Evolutionary conservation across 2,888 invertebrate species (phyloP).

Genomic region (Tryphoninae sp.): DNA sequence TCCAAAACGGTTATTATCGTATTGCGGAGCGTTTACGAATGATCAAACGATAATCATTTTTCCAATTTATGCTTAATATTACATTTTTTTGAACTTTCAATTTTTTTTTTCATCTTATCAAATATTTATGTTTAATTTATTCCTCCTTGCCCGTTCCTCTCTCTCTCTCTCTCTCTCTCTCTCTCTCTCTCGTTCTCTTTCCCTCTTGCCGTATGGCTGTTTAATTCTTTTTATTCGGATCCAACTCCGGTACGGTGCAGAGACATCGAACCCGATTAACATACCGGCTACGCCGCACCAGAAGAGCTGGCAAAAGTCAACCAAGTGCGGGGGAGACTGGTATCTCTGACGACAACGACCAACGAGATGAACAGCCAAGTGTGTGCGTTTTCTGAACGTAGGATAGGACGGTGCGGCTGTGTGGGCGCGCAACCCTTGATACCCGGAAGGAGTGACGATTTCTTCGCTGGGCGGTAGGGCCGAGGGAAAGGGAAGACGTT

Average conservation of each 20-base stretch:
- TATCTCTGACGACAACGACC: constrained; percentile 51
- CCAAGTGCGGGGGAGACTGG: constrained; percentile 62
- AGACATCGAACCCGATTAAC: constrained; percentile 73
- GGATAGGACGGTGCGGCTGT: constrained; percentile 51
- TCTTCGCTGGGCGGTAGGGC: constrained; percentile 15
- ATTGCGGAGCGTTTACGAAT: not conserved
- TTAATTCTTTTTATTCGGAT: constrained; percentile 15
- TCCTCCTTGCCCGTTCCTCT: not conserved
- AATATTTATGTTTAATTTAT: constrained; percentile 21
- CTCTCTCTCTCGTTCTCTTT: not conserved
- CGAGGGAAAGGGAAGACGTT: constrained; percentile 62
- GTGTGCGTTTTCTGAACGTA: constrained; percentile 25
- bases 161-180: not conserved
- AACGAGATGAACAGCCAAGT: constrained; percentile 34
- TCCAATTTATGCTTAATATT: not conserved
- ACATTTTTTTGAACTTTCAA: not conserved
- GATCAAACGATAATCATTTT: not conserved
- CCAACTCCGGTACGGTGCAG: constrained; percentile 41
- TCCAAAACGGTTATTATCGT: constrained; percentile 1
- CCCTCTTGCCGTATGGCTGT: not conserved
- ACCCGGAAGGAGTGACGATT: constrained; percentile 77
- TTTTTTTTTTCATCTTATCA: not conserved
- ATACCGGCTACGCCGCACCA: constrained; percentile 72
- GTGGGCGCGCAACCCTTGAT: constrained; percentile 67
- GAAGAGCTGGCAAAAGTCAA: constrained; percentile 35